A percentile compares a stretch with the other conserved stretches of the same genome.
Conservation (phyloP, 2,797 vertebrate genomes). For the Chelidonichthys spinosus region DNA sequence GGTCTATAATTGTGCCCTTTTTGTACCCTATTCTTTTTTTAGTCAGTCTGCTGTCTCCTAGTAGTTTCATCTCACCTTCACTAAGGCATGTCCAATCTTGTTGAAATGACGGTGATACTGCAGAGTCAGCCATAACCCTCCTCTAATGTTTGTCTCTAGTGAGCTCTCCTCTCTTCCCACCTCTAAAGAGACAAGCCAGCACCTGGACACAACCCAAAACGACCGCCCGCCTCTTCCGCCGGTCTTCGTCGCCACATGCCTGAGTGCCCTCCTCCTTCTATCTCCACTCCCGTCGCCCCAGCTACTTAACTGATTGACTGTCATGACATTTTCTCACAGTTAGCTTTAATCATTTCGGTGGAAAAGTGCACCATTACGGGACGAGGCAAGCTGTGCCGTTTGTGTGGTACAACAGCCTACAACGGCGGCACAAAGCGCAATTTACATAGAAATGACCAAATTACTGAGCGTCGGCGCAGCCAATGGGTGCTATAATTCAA, state of each 20-base stretch:
- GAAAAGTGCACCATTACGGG: constrained; percentile 53
- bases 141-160: constrained; percentile 64
- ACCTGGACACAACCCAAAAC: constrained; percentile 71
- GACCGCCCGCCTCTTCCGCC: constrained; percentile 44
- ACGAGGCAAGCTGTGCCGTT: constrained; percentile 48
- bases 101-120: constrained; percentile 62
- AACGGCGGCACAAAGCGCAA: constrained; percentile 66
- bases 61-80: constrained; percentile 54
- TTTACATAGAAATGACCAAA: constrained; percentile 85
- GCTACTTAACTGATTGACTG: constrained; percentile 68
- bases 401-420: constrained; percentile 59
- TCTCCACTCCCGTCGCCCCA: constrained; percentile 38
- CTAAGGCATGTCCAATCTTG: constrained; percentile 62
- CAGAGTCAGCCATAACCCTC: constrained; percentile 63
- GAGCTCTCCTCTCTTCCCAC: constrained; percentile 46
- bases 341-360: constrained; percentile 67
- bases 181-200: constrained; percentile 41
- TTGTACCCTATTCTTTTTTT: constrained; percentile 13
- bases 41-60: constrained; percentile 29
- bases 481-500: constrained; percentile 74
- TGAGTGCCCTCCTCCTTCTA: constrained; percentile 39
- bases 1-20: constrained; percentile 23
- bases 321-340: constrained; percentile 64
- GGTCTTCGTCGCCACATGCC: constrained; percentile 50
- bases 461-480: constrained; percentile 66